Percentiles rank a stretch among this genome's conserved stretches.
phyloP scores from a whole-genome alignment of 2,797 vertebrate genomes.

The Carapus acus region DNA sequence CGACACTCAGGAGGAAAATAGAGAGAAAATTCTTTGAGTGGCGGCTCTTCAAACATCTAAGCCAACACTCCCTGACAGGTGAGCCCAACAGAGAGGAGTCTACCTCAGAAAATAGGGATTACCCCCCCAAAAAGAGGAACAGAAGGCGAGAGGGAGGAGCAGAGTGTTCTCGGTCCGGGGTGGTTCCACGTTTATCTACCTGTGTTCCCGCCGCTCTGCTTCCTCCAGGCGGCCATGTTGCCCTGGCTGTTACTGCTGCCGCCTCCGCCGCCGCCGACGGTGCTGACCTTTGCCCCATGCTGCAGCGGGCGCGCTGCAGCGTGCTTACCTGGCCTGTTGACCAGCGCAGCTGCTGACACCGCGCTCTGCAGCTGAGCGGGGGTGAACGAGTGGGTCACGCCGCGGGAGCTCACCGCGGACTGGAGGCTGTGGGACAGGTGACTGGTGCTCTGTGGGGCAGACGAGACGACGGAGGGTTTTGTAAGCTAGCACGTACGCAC shows the following conservation, averaged over 20 bases:
- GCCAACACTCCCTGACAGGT: too few relatives aligned
- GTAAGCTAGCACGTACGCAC: neutral
- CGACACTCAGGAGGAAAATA: too few relatives aligned
- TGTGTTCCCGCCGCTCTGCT: constrained; percentile 79
- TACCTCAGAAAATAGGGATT: neutral
- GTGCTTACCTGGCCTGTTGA: constrained; percentile 84
- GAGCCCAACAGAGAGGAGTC: constrained; percentile 14
- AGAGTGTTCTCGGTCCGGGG: constrained; percentile 1
- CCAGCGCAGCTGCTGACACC: constrained; percentile 76
- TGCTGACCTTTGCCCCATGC: constrained; percentile 76
- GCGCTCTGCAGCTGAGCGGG: constrained; percentile 86
- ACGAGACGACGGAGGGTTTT: too few relatives aligned
- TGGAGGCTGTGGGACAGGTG: constrained; percentile 82
- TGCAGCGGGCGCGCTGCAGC: constrained; percentile 80
- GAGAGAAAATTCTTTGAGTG: too few relatives aligned
- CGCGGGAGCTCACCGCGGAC: constrained; percentile 68
- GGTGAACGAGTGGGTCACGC: constrained; percentile 82
- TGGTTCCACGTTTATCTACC: constrained; percentile 68
- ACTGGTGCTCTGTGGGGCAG: constrained; percentile 69
- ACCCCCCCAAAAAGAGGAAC: constrained; percentile 8
- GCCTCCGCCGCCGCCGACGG: constrained; percentile 57
- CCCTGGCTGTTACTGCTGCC: constrained; percentile 70
- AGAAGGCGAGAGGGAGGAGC: constrained; percentile 6
- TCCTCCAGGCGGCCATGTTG: constrained; percentile 85
- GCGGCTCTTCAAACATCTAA: too few relatives aligned